Evolutionary conservation across 2,113 vertebrate genomes (phyloP).

Genomic region (Vulpes ferrilata): DNA sequence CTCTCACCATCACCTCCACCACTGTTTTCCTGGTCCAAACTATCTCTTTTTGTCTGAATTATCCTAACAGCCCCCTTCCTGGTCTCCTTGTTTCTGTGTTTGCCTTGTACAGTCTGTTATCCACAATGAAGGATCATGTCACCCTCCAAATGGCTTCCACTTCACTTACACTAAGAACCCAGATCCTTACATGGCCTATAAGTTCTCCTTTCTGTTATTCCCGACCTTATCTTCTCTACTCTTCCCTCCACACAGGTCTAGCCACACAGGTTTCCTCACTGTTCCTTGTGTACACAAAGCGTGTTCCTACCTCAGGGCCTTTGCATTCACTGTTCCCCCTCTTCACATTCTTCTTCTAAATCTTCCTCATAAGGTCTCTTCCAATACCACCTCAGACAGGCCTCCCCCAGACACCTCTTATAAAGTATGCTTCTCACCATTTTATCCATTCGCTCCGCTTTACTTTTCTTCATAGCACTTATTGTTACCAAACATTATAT

Average conservation of each 20-base stretch:
- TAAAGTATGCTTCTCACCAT: background rate
- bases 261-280: background rate
- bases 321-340: background rate
- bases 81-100: background rate
- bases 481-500: background rate
- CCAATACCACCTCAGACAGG: background rate
- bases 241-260: background rate
- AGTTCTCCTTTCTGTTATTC: background rate
- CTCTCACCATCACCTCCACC: fast-evolving
- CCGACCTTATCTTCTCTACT: background rate
- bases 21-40: background rate
- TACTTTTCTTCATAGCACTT: background rate
- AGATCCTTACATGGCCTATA: background rate
- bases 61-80: background rate
- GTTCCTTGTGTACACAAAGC: background rate
- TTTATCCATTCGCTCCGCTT: background rate
- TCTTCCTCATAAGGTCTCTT: background rate
- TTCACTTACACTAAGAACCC: background rate
- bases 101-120: background rate
- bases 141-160: background rate
- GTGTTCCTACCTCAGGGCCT: background rate
- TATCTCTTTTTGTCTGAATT: background rate
- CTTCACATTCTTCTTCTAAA: background rate
- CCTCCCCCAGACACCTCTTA: too few relatives aligned
- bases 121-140: background rate